Evolutionary conservation across 2,888 invertebrate genomes (phyloP).

Genomic region (Patella ulyssiponensis): DNA sequence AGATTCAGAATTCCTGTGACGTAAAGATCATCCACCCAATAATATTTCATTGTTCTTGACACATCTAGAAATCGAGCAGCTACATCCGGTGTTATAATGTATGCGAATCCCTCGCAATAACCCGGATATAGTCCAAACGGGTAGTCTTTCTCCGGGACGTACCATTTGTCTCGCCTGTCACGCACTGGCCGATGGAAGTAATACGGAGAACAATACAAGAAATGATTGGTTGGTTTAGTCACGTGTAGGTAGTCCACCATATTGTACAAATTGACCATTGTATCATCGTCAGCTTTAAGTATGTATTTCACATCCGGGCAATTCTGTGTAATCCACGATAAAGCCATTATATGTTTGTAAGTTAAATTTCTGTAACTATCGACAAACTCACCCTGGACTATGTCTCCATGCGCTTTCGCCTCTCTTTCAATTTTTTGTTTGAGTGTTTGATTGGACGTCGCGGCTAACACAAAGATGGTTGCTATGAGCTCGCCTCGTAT

Average conservation of each 20-base stretch:
- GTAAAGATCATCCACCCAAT: conserved; percentile 63
- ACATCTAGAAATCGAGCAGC: conserved; percentile 23
- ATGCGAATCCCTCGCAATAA: conserved; percentile 53
- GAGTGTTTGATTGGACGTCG: conserved; percentile 6
- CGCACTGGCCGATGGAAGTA: conserved; percentile 43
- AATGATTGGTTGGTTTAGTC: conserved; percentile 34
- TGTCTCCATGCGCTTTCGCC: conserved; percentile 40
- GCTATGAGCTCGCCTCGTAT: conserved; percentile 31
- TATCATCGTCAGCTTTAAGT: conserved; percentile 70
- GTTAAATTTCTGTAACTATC: conserved; percentile 70
- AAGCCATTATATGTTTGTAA: conserved; percentile 65
- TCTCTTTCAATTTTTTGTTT: conserved; percentile 37
- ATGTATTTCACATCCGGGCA: conserved; percentile 64
- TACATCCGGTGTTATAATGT: conserved; percentile 25
- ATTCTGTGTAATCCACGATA: conserved; percentile 60
- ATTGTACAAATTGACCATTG: conserved; percentile 74
- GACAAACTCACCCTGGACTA: conserved; percentile 59
- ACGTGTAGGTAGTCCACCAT: conserved; percentile 70
- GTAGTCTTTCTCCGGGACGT: conserved; percentile 44
- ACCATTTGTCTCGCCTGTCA: conserved; percentile 49
- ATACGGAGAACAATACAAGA: conserved; percentile 50
- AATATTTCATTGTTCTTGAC: conserved; percentile 41
- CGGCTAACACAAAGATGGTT: conserved; percentile 43
- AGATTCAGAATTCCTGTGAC: conserved; percentile 54
- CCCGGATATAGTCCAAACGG: conserved; percentile 51